Evolutionary conservation across 2,113 vertebrate species (phyloP).

Genomic region (Malurus melanocephalus): DNA sequence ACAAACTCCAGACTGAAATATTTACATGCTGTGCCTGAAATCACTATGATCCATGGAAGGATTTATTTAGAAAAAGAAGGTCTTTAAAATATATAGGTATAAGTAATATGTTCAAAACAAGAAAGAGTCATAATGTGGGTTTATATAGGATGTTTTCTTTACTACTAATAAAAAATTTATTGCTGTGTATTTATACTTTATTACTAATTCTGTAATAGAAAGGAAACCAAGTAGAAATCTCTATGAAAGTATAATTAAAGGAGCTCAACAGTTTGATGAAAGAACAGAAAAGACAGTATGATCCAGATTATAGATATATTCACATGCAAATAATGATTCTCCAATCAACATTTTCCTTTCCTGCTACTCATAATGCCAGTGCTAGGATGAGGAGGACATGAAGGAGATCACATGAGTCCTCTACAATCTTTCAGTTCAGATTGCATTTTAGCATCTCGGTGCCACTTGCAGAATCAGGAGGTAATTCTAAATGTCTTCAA

Average conservation of each 20-base stretch:
- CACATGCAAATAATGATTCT: background rate
- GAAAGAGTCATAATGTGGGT: background rate
- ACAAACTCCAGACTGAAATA: background rate
- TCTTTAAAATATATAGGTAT: background rate
- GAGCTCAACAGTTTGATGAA: background rate
- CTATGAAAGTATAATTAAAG: background rate
- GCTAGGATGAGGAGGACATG: background rate
- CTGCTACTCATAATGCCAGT: background rate
- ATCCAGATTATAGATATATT: background rate
- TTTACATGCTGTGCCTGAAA: background rate
- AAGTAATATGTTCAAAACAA: background rate
- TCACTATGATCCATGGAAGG: background rate
- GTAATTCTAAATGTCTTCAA: background rate
- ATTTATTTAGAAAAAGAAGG: background rate
- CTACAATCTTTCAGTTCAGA: background rate
- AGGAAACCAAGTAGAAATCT: background rate
- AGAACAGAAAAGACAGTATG: background rate
- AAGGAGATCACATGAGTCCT: background rate
- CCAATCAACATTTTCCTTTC: background rate
- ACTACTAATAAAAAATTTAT: background rate
- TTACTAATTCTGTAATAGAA: background rate
- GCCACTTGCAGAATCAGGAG: background rate
- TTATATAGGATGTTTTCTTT: background rate
- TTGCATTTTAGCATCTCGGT: background rate
- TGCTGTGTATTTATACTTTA: background rate